Percentiles rank a stretch among this genome's conserved stretches.
Conservation (phyloP, 2,113 vertebrate species). For the Penelope pileata region DNA sequence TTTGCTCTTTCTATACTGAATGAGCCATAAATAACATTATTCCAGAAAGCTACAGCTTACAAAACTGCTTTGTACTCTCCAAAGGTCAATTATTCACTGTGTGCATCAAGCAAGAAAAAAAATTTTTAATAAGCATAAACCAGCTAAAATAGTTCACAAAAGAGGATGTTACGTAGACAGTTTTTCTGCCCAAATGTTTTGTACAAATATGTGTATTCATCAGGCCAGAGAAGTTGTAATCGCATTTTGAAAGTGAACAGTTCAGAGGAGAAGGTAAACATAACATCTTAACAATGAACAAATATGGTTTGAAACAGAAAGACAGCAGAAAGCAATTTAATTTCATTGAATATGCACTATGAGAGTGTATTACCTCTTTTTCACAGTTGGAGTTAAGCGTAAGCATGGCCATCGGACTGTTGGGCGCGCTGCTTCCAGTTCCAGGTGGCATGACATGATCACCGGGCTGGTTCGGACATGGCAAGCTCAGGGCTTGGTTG, state of each 20-base stretch:
- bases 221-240: neutral
- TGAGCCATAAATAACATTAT: slow-evolving; percentile 66
- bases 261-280: neutral
- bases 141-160: neutral
- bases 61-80: slow-evolving; percentile 56
- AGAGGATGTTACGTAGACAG: neutral
- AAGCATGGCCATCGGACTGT: slow-evolving; percentile 99
- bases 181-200: neutral
- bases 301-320: neutral
- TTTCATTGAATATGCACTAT: rapidly evolving
- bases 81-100: slow-evolving; percentile 43
- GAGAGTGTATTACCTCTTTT: slow-evolving; percentile 81
- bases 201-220: neutral
- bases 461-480: slow-evolving; percentile 89
- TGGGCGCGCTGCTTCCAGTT: slow-evolving; percentile 95
- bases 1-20: slow-evolving; percentile 9
- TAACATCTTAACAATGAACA: neutral
- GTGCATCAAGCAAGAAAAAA: neutral
- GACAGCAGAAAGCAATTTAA: rapidly evolving
- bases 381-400: slow-evolving; percentile 93
- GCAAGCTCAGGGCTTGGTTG: slow-evolving; percentile 93
- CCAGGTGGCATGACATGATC: slow-evolving; percentile 95
- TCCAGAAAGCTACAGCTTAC: slow-evolving; percentile 55
- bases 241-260: neutral
- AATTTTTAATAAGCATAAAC: neutral